Conservation (phyloP, 2,797 vertebrate species). For the Phataginus tricuspis region DNA sequence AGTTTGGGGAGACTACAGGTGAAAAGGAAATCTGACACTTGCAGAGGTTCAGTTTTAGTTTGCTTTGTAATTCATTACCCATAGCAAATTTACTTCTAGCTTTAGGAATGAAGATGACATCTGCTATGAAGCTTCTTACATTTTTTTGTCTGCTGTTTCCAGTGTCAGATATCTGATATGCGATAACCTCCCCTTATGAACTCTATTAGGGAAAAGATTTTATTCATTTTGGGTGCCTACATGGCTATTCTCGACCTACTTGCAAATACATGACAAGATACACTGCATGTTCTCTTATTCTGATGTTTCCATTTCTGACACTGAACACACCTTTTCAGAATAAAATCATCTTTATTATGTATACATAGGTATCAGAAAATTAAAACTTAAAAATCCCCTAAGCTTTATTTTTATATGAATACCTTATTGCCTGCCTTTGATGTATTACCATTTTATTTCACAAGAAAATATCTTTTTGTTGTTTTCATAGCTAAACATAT, state of each 20-base stretch:
- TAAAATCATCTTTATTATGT: conserved; percentile 18
- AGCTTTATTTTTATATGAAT: conserved; percentile 5
- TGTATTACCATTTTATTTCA: conserved; percentile 23
- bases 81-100: conserved; percentile 80
- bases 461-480: conserved; percentile 63
- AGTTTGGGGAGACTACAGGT: conserved; percentile 28
- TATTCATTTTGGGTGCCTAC: conserved; percentile 54
- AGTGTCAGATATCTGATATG: conserved; percentile 82
- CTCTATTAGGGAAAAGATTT: conserved; percentile 67
- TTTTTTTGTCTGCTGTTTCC: conserved; percentile 83
- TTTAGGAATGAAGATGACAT: conserved; percentile 83
- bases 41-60: conserved; percentile 56
- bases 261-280: conserved; percentile 79
- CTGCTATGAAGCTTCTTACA: conserved; percentile 79
- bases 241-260: conserved; percentile 82
- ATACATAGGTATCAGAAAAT: conserved; percentile 30
- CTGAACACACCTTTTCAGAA: not conserved
- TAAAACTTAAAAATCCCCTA: conserved; percentile 54
- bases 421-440: not conserved
- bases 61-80: conserved; percentile 77
- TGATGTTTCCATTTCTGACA: conserved; percentile 70
- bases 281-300: conserved; percentile 44
- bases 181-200: conserved; percentile 81
- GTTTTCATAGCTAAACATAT: conserved; percentile 60
- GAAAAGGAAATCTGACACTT: conserved; percentile 71